Percentiles rank a stretch among this genome's conserved stretches.
These are phyloP conservation scores for Laspeyria flexula DNA, from an alignment of 2,888 invertebrate genomes.

Conservation along the genomic window DNA sequence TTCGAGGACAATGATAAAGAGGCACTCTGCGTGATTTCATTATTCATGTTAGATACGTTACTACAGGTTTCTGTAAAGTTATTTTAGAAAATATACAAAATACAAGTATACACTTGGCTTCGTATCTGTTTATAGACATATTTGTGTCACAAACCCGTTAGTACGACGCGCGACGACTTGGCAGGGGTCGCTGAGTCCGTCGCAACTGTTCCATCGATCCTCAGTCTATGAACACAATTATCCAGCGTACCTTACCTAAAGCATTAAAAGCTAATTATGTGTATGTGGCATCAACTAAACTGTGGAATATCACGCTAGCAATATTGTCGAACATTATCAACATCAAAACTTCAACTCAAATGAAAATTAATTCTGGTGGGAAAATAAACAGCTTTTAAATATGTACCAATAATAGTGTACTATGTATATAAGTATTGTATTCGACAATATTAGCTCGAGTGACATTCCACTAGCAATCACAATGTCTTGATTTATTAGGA, in stretches of 20 bases:
- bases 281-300: conserved; percentile 82
- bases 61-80: conserved; percentile 61
- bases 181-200: conserved; percentile 12
- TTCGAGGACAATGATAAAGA: conserved; percentile 78
- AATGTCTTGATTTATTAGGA: conserved; percentile 70
- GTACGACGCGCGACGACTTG: conserved; percentile 39
- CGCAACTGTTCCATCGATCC: conserved; percentile 48
- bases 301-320: conserved; percentile 70
- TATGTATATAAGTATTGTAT: conserved; percentile 23
- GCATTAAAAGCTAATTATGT: conserved; percentile 84
- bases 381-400: conserved; percentile 12
- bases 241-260: conserved; percentile 84
- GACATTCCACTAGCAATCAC: conserved; percentile 73
- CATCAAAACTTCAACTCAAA: conserved; percentile 26
- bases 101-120: conserved; percentile 54
- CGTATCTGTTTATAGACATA: conserved; percentile 40
- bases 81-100: conserved; percentile 75
- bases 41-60: conserved; percentile 70
- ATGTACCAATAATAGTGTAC: conserved; percentile 43
- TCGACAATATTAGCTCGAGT: conserved; percentile 61
- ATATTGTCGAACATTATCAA: conserved; percentile 52
- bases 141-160: conserved; percentile 44
- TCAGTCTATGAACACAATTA: conserved; percentile 86
- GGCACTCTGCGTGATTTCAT: conserved; percentile 84
- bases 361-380: conserved; percentile 22